Evolutionary conservation across 2,888 invertebrate species (phyloP).

Genomic region (Cheilosia grossa): DNA sequence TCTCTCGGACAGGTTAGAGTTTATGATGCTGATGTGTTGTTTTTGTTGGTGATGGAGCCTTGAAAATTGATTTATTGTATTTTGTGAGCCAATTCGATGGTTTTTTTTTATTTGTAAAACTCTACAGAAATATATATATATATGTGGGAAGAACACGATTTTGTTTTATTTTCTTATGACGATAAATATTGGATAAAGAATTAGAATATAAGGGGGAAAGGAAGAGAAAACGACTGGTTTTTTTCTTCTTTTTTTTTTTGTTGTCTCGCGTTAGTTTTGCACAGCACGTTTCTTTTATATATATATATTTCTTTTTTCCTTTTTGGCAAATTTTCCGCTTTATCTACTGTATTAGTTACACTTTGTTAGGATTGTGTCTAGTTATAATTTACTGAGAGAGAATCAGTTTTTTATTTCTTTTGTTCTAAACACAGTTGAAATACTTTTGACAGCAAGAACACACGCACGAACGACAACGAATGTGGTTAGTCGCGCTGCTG

Average conservation of each 20-base stretch:
- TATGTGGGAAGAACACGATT: conserved; percentile 30
- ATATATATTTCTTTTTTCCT: conserved; percentile 31
- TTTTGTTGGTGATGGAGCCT: conserved; percentile 10
- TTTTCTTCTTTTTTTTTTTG: conserved; percentile 44
- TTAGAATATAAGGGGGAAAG: conserved; percentile 13
- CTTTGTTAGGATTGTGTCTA: conserved; percentile 14
- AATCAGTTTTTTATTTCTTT: conserved; percentile 18
- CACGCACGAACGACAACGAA: conserved; percentile 65
- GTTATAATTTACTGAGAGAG: not conserved
- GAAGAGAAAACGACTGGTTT: conserved; percentile 59
- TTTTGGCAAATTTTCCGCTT: conserved; percentile 17
- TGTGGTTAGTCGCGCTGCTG: conserved; percentile 66
- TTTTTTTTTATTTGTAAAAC: not conserved
- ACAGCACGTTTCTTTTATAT: conserved; percentile 45
- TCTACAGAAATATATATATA: not conserved
- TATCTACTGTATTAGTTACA: conserved; percentile 14
- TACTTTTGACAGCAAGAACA: conserved; percentile 59
- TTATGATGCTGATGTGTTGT: conserved; percentile 1
- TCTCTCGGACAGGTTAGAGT: conserved; percentile 6
- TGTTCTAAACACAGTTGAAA: conserved; percentile 29
- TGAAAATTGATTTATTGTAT: conserved; percentile 25
- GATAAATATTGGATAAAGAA: not conserved
- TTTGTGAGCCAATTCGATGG: not conserved
- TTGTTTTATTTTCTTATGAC: conserved; percentile 4
- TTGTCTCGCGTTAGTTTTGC: conserved; percentile 59